Percentiles rank a stretch among this genome's conserved stretches.
phyloP scores from a whole-genome alignment of 1,140 invertebrate species.

The Bradynema listronoti region DNA sequence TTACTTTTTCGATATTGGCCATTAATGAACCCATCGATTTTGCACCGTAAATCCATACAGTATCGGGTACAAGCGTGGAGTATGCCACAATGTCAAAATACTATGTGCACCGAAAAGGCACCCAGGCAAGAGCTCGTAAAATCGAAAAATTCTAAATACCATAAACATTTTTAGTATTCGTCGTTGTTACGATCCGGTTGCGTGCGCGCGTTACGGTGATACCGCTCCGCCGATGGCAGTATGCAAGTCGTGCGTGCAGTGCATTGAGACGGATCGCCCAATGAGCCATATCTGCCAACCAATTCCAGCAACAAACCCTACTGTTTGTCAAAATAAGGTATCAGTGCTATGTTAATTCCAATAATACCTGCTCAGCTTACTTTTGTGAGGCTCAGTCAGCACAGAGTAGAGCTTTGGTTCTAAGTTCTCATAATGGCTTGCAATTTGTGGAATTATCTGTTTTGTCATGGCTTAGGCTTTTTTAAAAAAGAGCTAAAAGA shows the following conservation, averaged over 20 bases:
- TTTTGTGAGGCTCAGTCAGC: no score
- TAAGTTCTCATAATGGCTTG: no score
- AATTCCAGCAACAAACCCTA: conserved; percentile 86
- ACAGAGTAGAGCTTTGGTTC: no score
- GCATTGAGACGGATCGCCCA: conserved; percentile 66
- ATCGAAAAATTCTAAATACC: conserved; percentile 6
- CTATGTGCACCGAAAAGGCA: conserved; percentile 31
- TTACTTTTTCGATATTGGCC: conserved; percentile 98
- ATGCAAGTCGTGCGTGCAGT: conserved; percentile 90
- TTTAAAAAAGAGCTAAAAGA: neutral
- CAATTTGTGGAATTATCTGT: no score
- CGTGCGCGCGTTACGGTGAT: conserved; percentile 67
- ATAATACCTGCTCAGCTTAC: no score
- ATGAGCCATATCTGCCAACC: conserved; percentile 75
- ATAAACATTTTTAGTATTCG: conserved; percentile 47
- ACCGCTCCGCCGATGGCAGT: conserved; percentile 84
- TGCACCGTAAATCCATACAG: conserved; percentile 78
- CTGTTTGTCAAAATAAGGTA: conserved; percentile 93
- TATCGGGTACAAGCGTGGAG: conserved; percentile 70
- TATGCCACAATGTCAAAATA: conserved; percentile 41
- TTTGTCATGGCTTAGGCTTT: conserved; percentile 22
- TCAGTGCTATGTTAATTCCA: conserved; percentile 18
- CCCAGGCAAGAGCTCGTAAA: conserved; percentile 25
- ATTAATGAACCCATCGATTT: conserved; percentile 84
- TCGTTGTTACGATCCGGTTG: conserved; percentile 63